Evolutionary conservation across 2,113 vertebrate genomes (phyloP).

Genomic region (Vulpes lagopus): DNA sequence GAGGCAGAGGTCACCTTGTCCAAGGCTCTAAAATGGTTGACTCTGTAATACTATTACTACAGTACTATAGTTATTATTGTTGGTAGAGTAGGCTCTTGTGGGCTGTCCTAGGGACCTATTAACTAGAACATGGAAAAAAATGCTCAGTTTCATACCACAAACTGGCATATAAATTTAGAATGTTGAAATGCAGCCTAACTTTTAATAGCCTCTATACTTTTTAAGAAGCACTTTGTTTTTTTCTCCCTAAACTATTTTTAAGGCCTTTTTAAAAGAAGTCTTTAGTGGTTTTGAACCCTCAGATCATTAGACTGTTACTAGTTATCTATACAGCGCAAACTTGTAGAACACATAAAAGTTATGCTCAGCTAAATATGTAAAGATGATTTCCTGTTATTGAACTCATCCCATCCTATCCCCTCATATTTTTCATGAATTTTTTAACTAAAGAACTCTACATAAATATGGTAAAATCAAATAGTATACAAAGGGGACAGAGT

Average conservation of each 20-base stretch:
- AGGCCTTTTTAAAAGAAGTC: neutral
- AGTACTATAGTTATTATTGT: neutral
- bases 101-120: neutral
- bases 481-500: neutral
- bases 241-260: neutral
- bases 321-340: neutral
- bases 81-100: neutral
- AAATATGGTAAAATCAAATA: conserved; percentile 6
- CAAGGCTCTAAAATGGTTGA: neutral
- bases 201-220: conserved; percentile 22
- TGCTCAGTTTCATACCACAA: neutral
- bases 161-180: neutral
- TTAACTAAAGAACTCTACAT: neutral
- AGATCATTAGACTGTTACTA: conserved; percentile 2
- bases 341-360: neutral
- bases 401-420: neutral
- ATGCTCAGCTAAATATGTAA: neutral
- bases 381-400: conserved; percentile 14
- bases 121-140: neutral
- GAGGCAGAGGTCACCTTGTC: neutral
- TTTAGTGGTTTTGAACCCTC: conserved; percentile 12
- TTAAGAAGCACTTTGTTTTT: conserved; percentile 15
- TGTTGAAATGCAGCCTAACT: neutral
- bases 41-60: neutral
- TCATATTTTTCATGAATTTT: neutral